Base-by-base conservation (phyloP, 2,888 invertebrate genomes). In the Erebia ligea region DNA sequence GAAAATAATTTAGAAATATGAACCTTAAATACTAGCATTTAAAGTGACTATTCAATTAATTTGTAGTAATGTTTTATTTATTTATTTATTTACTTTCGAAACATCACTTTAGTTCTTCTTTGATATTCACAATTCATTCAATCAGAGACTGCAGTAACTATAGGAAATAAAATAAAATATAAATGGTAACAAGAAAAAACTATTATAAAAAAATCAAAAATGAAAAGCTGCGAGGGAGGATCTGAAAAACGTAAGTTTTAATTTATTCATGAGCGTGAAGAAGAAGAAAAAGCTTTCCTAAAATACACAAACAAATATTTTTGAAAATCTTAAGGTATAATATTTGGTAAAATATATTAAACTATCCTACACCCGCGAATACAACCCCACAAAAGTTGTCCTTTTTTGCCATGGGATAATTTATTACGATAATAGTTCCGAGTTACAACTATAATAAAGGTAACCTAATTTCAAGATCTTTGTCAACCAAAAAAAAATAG, bases 241-340 rank as follows among this genome's bases (percentile, higher is more conserved):
- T 64, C 71, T 21, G 71, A 64, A 25, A 71, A 64, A 68, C 67
- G 71, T 68, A 64, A 64, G 71, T 52, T 9, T 61, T 13, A 21
- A 9, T 9, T n/a, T 54, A n/a, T n/a, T 19, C 19, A 10, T 10
- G 8, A 54, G 6, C n/a, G n/a, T n/a, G 8, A n/a, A n/a, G n/a
- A n/a, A n/a, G n/a, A n/a, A n/a, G n/a, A n/a, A n/a, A n/a, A n/a
- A n/a, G n/a, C n/a, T n/a, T n/a, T n/a, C n/a, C n/a, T 34, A 34
- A 6, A 34, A 6, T 34, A 34, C 6, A 3, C 25, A 25, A 25
- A 25, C 2, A 25, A 3, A 3, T 25, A 3, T 25, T 25, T 34
- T 34, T 34, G 2, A 25, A 34, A 34, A 34, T 1, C 34, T 34
- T 34, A 6, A 34, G 34, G 34, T 34, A 34, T 34, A 34, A 6